These are phyloP conservation scores for Agrochola litura DNA, from an alignment of 2,888 invertebrate species.

Conservation along the genomic window DNA sequence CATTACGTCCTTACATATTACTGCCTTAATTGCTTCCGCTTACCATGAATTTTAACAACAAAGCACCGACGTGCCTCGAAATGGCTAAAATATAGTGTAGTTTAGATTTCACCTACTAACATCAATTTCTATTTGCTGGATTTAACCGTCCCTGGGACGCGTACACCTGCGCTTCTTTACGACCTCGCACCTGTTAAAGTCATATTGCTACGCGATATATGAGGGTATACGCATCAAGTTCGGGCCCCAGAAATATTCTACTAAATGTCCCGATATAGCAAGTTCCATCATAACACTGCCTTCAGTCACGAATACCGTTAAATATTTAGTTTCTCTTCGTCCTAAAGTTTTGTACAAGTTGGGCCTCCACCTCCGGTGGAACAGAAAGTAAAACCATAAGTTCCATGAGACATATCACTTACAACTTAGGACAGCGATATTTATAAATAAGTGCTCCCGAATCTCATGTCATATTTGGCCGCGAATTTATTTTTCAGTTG, in stretches of 20 bases:
- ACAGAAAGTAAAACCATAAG: conserved; percentile 34
- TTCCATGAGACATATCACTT: conserved; percentile 49
- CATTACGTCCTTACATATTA: conserved; percentile 88
- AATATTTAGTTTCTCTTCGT: conserved; percentile 57
- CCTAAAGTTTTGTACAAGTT: conserved; percentile 47
- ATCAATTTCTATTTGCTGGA: conserved; percentile 87
- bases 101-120: conserved; percentile 84
- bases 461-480: conserved; percentile 61
- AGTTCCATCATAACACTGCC: conserved; percentile 57
- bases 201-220: conserved; percentile 66
- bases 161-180: conserved; percentile 84
- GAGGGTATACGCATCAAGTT: conserved; percentile 67
- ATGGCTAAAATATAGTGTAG: conserved; percentile 85
- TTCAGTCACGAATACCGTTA: conserved; percentile 60
- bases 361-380: conserved; percentile 22
- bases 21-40: conserved; percentile 88
- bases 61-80: conserved; percentile 83
- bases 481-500: conserved; percentile 72
- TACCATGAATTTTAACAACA: conserved; percentile 88
- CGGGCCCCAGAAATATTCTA: conserved; percentile 54
- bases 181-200: conserved; percentile 79
- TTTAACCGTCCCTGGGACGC: conserved; percentile 80
- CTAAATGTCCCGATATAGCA: conserved; percentile 53
- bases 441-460: conserved; percentile 54
- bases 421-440: conserved; percentile 50